Percentiles rank a stretch among this genome's conserved stretches.
These are phyloP conservation scores for Lasioglossum lativentre DNA, from an alignment of 2,888 invertebrate species.

Conservation along the genomic window DNA sequence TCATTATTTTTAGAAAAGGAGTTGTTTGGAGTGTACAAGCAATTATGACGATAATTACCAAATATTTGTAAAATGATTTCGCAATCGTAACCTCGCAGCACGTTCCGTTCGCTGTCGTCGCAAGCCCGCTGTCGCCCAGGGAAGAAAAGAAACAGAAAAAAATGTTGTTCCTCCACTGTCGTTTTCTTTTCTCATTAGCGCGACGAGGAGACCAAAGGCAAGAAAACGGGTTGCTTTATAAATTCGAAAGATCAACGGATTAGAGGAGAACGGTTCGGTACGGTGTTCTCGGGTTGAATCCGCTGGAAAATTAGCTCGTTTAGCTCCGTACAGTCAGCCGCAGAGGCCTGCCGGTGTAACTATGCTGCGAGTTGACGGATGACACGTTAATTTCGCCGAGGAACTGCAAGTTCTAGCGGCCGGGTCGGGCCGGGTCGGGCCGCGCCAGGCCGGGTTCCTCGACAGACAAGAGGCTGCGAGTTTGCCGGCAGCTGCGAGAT, in stretches of 20 bases:
- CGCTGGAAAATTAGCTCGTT: conserved; percentile 33
- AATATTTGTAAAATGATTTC: background rate
- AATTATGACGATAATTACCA: background rate
- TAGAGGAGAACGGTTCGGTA: background rate
- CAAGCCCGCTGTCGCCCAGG: accelerated
- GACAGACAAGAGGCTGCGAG: conserved; percentile 32
- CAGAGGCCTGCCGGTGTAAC: conserved; percentile 19
- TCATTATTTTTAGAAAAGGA: background rate
- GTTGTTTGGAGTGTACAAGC: background rate
- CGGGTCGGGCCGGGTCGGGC: background rate
- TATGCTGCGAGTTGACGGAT: conserved; percentile 40
- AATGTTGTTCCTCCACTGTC: background rate
- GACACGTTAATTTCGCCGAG: conserved; percentile 62
- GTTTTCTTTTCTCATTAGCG: conserved; percentile 20
- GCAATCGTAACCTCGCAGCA: background rate
- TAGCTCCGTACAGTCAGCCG: conserved; percentile 14
- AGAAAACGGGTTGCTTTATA: background rate
- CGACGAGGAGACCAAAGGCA: background rate
- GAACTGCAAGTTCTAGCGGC: conserved; percentile 40
- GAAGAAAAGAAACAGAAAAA: background rate
- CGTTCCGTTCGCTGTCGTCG: background rate
- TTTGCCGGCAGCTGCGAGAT: conserved; percentile 26
- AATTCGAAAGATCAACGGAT: background rate
- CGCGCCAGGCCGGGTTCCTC: conserved; percentile 23
- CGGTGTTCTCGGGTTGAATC: background rate